phyloP scores from a whole-genome alignment of 1,140 invertebrate species.

The Acromyrmex charruanus region DNA sequence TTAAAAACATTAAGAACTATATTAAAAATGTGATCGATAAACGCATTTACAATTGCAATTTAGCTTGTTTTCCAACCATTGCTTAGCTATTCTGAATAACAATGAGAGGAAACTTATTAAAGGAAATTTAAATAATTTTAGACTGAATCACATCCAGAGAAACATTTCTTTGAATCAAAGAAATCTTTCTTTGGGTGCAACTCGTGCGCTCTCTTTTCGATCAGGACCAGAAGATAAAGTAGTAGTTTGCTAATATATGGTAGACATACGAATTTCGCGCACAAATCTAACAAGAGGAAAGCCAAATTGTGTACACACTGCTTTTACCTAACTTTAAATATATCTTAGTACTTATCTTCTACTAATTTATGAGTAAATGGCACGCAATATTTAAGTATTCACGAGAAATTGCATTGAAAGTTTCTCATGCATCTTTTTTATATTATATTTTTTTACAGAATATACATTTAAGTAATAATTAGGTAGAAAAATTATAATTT shows the following conservation, averaged over 20 bases:
- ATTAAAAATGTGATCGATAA: background rate
- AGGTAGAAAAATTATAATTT: no score
- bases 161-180: no score
- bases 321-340: no score
- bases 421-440: no score
- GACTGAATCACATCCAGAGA: background rate
- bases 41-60: background rate
- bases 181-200: background rate
- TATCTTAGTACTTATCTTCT: no score
- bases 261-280: background rate
- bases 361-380: no score
- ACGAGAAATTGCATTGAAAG: no score
- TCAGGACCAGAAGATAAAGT: background rate
- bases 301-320: no score
- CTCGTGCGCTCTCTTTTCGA: background rate
- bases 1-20: background rate
- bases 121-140: conserved; percentile 3
- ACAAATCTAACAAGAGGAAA: conserved; percentile 12
- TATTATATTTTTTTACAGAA: no score
- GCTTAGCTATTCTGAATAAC: background rate
- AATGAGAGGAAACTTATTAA: background rate
- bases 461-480: no score
- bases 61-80: background rate
- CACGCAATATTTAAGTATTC: no score
- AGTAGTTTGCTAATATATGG: background rate